Evolutionary conservation across 2,113 vertebrate species (phyloP), one percentile per base, ranked within the genome.

Genomic region (human (Homo sapiens)): DNA sequence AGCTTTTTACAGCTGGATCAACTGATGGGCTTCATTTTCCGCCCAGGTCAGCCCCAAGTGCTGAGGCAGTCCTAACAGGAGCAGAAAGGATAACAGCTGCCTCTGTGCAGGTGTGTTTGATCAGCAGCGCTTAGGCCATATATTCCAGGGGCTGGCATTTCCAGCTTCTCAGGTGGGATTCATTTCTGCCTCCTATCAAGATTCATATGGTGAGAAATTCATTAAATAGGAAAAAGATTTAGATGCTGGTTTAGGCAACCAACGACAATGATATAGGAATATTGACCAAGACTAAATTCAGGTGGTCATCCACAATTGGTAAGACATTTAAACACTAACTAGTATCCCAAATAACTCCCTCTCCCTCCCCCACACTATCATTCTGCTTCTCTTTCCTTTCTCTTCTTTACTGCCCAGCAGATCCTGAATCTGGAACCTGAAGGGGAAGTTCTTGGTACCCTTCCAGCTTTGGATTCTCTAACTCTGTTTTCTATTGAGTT

Each of bases 171-270:
- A 45, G 43, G 6, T 79, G 43, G 48, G 45, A 50, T 78, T 85
- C 35, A 4, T 82, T 89, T 94, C 66, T 95, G 43, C 30, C 16
- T 91, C 92, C 92, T 57, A 59, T 17, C 30, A 82, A 45, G 32
- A 94, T 73, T 61, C 75, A 12, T 40, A 20, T 10, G 40, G 20
- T 61, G 25, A 43, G 25, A 52, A 90, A 73, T 61, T 32, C 25
- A 68, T 90, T 38, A 59, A 12, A 20, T 25, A 66, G 38, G 40
- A 72, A 75, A 35, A 38, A 14, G 2, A 38, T 61, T 78, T 93
- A 66, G 12, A 76, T 23, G 57, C 32, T 76, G 38, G 8, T 52
- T 81, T 9, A 30, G 61, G 45, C 20, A 84, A 66, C 40, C 55
- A 52, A 48, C 79, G 35, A 50, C 43, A 78, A 8, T 59, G 35